Evolutionary conservation across 2,797 vertebrate species (phyloP), one percentile per base, ranked within the genome.

Genomic region (Sebastes variabilis): DNA sequence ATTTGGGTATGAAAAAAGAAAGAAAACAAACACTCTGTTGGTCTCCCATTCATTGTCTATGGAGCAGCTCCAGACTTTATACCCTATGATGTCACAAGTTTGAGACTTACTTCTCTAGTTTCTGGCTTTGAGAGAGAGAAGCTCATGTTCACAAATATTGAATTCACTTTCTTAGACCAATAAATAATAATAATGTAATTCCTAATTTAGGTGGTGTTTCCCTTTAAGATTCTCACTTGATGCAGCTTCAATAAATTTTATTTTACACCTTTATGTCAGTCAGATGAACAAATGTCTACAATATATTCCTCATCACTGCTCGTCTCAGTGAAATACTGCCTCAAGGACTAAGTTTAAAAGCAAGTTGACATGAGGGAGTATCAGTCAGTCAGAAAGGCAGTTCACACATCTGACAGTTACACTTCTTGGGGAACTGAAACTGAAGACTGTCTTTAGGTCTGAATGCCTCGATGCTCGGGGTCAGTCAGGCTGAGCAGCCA

Each of bases 401-500:
- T 64, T 66, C 29, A 66, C 7, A 9, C 30, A 36, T 52, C 36
- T 54, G 66, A 65, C 52, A 59, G 62, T 55, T 55, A 18, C 1
- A 65, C 70, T 74, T 82, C 46, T 61, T 72, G 24, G 34, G 20
- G 27, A 75, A 62, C 11, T 80, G 32, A 82, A 71, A 79, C n/a
- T 54, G 69, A 83, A 66, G 2, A 49, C 46, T 79, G 62, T 80
- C 67, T 66, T 75, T 32, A 30, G 16, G 25, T 79, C 14, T 72
- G 56, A 84, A 77, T 49, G 72, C 22, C 65, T 83, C 1, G 6
- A 74, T 74, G 74, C 56, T 71, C 16, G 1, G 66, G 65, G 68
- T 81, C 77, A 68, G 68, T 52, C 68, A 56, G 58, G 60, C 74
- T 58, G 78, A 81, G 77, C 55, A 59, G 49, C 69, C 74, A 22